These are phyloP conservation scores for Gavia stellata DNA, from an alignment of 2,113 vertebrate genomes.

Conservation along the genomic window DNA sequence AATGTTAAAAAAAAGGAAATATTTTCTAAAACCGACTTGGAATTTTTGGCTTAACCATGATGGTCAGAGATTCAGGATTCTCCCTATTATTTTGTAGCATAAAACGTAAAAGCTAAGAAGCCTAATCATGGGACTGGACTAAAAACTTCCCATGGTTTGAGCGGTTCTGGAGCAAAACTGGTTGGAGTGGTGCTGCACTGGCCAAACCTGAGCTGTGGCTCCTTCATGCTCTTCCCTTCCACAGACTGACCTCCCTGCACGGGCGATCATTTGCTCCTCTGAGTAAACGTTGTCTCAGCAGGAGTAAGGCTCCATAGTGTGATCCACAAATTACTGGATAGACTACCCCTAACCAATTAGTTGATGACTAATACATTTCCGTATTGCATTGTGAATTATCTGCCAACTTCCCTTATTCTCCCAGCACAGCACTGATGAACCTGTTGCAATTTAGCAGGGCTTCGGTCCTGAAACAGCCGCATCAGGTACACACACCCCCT, in stretches of 20 bases:
- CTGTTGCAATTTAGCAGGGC: not conserved
- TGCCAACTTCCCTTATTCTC: not conserved
- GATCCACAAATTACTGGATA: not conserved
- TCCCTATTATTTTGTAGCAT: not conserved
- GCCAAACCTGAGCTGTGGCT: not conserved
- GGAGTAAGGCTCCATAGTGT: fast-evolving
- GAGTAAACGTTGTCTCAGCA: not conserved
- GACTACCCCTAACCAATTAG: not conserved
- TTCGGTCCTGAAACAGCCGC: not conserved
- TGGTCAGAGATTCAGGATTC: not conserved
- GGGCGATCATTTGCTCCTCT: fast-evolving
- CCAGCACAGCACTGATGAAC: not conserved
- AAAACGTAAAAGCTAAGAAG: not conserved
- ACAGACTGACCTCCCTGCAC: fast-evolving
- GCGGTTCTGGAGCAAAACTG: not conserved
- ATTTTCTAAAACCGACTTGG: not conserved
- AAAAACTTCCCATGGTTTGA: not conserved
- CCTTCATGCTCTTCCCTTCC: not conserved
- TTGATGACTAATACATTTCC: not conserved
- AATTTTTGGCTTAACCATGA: not conserved
- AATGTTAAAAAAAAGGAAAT: not conserved
- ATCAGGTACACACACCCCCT: not conserved
- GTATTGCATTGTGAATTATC: fast-evolving
- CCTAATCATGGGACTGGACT: too few species aligned
- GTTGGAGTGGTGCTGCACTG: not conserved